Conservation (phyloP, 1,140 invertebrate genomes). For the Brachionus paranguensis region DNA sequence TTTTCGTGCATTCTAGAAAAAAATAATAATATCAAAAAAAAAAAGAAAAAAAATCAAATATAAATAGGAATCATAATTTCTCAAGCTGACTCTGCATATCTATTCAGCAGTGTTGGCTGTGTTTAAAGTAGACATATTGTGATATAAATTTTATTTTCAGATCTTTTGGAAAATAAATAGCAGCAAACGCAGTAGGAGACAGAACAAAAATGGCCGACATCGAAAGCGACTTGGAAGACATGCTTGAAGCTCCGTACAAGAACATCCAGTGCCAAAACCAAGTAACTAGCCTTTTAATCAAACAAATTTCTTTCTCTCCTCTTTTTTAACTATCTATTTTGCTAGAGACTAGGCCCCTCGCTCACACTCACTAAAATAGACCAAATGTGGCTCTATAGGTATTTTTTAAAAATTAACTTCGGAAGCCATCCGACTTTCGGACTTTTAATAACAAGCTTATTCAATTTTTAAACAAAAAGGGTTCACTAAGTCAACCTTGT, state of each 20-base stretch:
- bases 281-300: background rate
- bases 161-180: background rate
- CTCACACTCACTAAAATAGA: background rate
- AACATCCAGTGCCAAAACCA: background rate
- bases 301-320: background rate
- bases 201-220: background rate
- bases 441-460: background rate
- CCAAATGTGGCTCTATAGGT: background rate
- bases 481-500: background rate
- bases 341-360: background rate
- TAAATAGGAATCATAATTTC: background rate
- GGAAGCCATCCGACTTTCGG: background rate
- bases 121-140: background rate
- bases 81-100: background rate
- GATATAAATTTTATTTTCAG: background rate
- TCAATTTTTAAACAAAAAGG: background rate
- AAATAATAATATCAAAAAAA: background rate
- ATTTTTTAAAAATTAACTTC: background rate
- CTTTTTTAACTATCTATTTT: background rate
- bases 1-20: background rate
- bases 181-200: no score
- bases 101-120: background rate
- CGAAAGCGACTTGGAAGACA: constrained; percentile 9
- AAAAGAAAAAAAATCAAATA: background rate
- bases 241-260: constrained; percentile 34